phyloP scores from a whole-genome alignment of 2,797 vertebrate genomes.

The Adrianichthys oophorus region DNA sequence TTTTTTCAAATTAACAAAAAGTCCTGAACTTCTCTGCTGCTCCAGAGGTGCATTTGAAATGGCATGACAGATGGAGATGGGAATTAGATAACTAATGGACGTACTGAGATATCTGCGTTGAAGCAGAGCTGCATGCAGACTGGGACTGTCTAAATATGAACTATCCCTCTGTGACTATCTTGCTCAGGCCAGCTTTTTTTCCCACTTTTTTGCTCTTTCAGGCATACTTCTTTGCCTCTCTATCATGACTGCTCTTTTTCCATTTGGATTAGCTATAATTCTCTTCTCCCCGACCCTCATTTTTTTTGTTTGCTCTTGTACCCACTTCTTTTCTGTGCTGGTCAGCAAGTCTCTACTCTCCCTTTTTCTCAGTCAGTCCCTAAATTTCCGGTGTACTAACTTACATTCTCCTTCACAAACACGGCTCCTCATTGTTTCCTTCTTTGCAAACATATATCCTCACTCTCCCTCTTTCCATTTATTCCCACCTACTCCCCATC shows the following conservation, averaged over 20 bases:
- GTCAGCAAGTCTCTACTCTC: neutral
- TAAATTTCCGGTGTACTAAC: slow-evolving; percentile 6
- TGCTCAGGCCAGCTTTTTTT: slow-evolving; percentile 26
- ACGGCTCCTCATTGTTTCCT: slow-evolving; percentile 11
- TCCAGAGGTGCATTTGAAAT: slow-evolving; percentile 71
- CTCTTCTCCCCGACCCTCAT: neutral
- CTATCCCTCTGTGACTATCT: slow-evolving; percentile 60
- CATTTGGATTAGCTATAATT: neutral
- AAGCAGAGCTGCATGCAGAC: slow-evolving; percentile 50
- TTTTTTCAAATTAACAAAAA: slow-evolving; percentile 65
- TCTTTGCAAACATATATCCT: slow-evolving; percentile 18
- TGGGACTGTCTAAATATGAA: slow-evolving; percentile 64
- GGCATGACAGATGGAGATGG: slow-evolving; percentile 71
- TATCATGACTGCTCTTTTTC: slow-evolving; percentile 6
- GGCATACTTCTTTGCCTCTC: slow-evolving; percentile 12
- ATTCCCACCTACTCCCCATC: slow-evolving; percentile 28
- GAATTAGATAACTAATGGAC: slow-evolving; percentile 75
- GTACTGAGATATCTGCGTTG: slow-evolving; percentile 60
- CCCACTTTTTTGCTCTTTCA: slow-evolving; percentile 1
- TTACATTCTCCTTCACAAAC: slow-evolving; percentile 7
- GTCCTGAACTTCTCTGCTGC: slow-evolving; percentile 57
- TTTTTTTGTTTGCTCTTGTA: neutral
- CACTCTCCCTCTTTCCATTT: slow-evolving; percentile 15
- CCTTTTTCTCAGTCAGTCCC: slow-evolving; percentile 3
- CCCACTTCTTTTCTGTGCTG: neutral